Evolutionary conservation across 2,888 invertebrate genomes (phyloP).

Genomic region (Epistrophe grossulariae): DNA sequence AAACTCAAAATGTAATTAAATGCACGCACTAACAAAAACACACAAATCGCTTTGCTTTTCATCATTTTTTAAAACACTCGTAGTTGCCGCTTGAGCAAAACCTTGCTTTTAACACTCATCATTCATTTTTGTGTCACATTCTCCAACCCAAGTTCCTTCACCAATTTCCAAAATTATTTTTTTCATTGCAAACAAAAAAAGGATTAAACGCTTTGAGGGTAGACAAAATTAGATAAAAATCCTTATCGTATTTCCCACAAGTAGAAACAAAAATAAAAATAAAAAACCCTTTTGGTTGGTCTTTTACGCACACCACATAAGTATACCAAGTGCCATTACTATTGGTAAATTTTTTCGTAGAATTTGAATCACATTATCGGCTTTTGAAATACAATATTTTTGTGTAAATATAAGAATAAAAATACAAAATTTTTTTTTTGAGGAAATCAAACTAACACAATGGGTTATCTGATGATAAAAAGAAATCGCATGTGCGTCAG

Average conservation of each 20-base stretch:
- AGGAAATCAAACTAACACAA: slow-evolving; percentile 54
- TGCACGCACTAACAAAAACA: slow-evolving; percentile 28
- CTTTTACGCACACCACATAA: background rate
- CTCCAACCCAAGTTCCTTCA: background rate
- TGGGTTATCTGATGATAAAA: slow-evolving; percentile 35
- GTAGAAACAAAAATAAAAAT: background rate
- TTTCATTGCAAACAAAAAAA: slow-evolving; percentile 21
- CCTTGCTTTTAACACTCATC: slow-evolving; percentile 28
- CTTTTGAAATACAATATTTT: slow-evolving; percentile 40
- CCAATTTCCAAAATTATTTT: slow-evolving; percentile 4
- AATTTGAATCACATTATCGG: slow-evolving; percentile 51
- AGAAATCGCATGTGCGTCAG: slow-evolving; percentile 48
- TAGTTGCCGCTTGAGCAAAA: slow-evolving; percentile 27
- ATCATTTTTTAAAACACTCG: background rate
- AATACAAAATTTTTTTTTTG: slow-evolving; percentile 8
- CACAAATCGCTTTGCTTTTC: slow-evolving; percentile 30
- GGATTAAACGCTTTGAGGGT: slow-evolving; percentile 43
- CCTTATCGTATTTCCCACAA: slow-evolving; percentile 33
- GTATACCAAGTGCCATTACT: slow-evolving; percentile 4
- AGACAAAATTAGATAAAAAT: slow-evolving; percentile 25
- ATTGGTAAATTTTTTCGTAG: slow-evolving; percentile 49
- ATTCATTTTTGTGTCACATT: slow-evolving; percentile 26
- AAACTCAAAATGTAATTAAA: background rate
- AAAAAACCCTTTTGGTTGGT: slow-evolving; percentile 28
- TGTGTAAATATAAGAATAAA: slow-evolving; percentile 19